Percentiles rank a stretch among this genome's conserved stretches.
Evolutionary conservation across 2,113 vertebrate genomes (phyloP).

Genomic region (Diadophis punctatus): DNA sequence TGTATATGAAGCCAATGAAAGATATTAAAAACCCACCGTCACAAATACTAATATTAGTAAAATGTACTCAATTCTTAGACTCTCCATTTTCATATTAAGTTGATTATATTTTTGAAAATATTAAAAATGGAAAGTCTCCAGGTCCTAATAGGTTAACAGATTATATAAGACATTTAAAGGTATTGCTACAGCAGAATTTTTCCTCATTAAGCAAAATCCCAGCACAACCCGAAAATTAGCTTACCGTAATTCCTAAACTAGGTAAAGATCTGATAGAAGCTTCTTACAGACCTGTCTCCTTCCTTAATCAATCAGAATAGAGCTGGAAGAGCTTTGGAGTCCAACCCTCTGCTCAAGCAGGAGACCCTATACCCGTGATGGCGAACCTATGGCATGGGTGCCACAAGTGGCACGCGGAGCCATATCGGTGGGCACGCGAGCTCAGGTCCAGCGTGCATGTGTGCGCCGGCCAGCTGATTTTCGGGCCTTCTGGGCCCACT

Average conservation of each 20-base stretch:
- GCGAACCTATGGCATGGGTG: too few species aligned
- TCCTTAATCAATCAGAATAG: too few species aligned
- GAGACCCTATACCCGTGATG: too few species aligned
- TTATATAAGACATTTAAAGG: neutral
- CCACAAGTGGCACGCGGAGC: too few species aligned
- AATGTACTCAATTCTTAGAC: neutral
- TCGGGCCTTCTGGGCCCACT: too few species aligned
- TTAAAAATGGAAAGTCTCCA: neutral
- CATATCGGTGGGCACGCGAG: too few species aligned
- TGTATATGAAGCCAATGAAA: neutral
- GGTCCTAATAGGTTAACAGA: neutral
- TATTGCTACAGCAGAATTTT: neutral
- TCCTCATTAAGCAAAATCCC: neutral
- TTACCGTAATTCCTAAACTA: neutral
- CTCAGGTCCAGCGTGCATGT: too few species aligned
- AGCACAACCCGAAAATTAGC: neutral
- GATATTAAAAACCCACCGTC: neutral
- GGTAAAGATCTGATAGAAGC: neutral
- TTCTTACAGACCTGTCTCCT: neutral
- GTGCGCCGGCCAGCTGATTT: too few species aligned
- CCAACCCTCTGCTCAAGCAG: too few species aligned
- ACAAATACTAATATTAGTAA: neutral
- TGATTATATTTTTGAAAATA: neutral
- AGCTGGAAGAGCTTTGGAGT: too few species aligned
- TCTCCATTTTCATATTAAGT: neutral